Conservation (phyloP, 2,797 vertebrate species). For the Pagetopsis macropterus region DNA sequence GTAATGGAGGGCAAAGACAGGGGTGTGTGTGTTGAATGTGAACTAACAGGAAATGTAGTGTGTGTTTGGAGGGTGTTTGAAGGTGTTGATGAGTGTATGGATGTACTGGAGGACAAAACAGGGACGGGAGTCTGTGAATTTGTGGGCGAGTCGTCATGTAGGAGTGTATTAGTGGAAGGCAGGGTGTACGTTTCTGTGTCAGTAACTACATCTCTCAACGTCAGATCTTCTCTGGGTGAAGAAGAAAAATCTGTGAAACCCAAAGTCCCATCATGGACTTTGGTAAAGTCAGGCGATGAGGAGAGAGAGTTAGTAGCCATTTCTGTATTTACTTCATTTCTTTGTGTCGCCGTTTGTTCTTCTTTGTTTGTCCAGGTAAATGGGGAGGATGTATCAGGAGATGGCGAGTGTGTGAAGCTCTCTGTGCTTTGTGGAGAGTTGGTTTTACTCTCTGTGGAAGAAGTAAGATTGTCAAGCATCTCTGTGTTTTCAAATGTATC, state of each 20-base stretch:
- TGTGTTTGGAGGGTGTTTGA: slow-evolving; percentile 10
- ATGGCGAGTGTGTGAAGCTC: slow-evolving; percentile 9
- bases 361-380: slow-evolving; percentile 1
- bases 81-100: slow-evolving; percentile 10
- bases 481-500: slow-evolving; percentile 2
- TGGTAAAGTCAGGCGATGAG: neutral
- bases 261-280: slow-evolving; percentile 3
- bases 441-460: slow-evolving; percentile 28
- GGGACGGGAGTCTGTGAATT: slow-evolving; percentile 6
- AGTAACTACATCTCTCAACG: neutral
- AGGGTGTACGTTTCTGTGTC: neutral
- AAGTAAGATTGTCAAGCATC: neutral
- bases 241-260: slow-evolving; percentile 1
- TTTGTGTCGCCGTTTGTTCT: slow-evolving; percentile 15
- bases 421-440: slow-evolving; percentile 25
- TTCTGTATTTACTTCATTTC: neutral
- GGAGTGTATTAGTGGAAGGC: neutral
- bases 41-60: neutral
- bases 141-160: neutral
- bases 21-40: neutral
- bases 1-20: neutral
- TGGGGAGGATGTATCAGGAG: neutral
- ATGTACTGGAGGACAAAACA: neutral
- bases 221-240: slow-evolving; percentile 3
- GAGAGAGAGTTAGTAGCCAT: neutral